These are phyloP conservation scores for Perca flavescens DNA, from an alignment of 2,113 vertebrate species.

Conservation along the genomic window DNA sequence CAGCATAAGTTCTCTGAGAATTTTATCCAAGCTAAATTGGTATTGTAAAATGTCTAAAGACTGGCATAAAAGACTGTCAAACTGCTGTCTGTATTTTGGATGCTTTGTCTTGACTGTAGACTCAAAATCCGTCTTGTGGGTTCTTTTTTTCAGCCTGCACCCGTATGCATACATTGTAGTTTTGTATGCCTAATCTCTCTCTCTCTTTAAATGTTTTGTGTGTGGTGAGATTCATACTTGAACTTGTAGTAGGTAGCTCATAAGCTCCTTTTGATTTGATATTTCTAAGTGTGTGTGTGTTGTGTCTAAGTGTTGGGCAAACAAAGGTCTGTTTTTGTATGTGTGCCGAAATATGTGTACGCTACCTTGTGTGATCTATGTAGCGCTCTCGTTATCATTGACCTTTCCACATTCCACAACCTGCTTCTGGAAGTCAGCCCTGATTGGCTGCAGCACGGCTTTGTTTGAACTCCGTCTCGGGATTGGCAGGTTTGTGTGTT, in stretches of 20 bases:
- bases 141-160: neutral
- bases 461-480: conserved; percentile 72
- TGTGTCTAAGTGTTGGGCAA: no score
- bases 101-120: neutral
- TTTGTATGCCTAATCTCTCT: neutral
- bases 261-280: neutral
- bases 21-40: no score
- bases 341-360: conserved; percentile 20
- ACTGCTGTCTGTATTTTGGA: neutral
- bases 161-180: neutral
- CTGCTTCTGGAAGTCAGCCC: conserved; percentile 57
- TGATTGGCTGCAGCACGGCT: conserved; percentile 73
- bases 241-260: neutral
- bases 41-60: no score
- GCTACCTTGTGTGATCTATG: neutral
- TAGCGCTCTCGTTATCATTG: conserved; percentile 64
- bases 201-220: neutral
- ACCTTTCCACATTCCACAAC: conserved; percentile 79
- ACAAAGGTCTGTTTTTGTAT: neutral
- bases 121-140: neutral
- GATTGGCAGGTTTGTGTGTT: conserved; percentile 67
- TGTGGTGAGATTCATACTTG: neutral
- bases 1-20: no score
- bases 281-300: neutral
- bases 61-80: no score